Base-by-base conservation (phyloP, 2,113 vertebrate species). In the Copsychus sechellarum region DNA sequence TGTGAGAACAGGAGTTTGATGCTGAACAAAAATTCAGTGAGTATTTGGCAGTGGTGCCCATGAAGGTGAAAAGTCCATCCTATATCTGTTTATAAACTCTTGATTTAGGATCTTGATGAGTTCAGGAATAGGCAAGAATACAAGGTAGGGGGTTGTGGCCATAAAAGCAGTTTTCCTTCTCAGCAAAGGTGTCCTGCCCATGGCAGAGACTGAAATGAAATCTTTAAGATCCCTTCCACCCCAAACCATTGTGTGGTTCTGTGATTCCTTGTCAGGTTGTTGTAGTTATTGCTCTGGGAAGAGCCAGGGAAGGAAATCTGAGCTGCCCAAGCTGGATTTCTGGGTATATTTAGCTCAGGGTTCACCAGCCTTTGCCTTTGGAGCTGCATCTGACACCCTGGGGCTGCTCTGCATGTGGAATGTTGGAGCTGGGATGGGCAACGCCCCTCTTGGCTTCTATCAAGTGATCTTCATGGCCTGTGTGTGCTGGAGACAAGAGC, bases 101-200 rank as follows among this genome's bases (percentile, higher is more conserved):
- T 40, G 11, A 1, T 65, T 65, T 69, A 12, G 14, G 34, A 5
- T 29, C 45, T 81, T 31, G n/a, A 22, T 33, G 40, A 64, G 45
- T 33, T 64, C 48, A 33, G 19, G 12, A 45, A 2, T 1, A 13
- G 57, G 24, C 51, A 60, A 9, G 43, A 38, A 67, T 38, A 14
- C 18, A 23, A 0, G 0, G 0, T 0, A 8, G 28, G 31, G 19
- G 8, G 5, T 43, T 47, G 47, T 66, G 81, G 34, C 54, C 34
- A 1, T 43, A 19, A 51, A 42, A 29, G 9, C 4, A 28, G 6
- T n/a, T 82, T 54, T 48, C 54, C 25, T 36, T 69, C 40, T 19
- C 5, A 4, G 7, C 6, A 25, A 24, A 60, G 13, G 7, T 67
- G 22, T 48, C 42, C 11, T 18, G 57, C 40, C 65, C 13, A 1